Evolutionary conservation across 2,113 vertebrate genomes (phyloP), one percentile per base, ranked within the genome.

Genomic region (Aptenodytes forsteri): DNA sequence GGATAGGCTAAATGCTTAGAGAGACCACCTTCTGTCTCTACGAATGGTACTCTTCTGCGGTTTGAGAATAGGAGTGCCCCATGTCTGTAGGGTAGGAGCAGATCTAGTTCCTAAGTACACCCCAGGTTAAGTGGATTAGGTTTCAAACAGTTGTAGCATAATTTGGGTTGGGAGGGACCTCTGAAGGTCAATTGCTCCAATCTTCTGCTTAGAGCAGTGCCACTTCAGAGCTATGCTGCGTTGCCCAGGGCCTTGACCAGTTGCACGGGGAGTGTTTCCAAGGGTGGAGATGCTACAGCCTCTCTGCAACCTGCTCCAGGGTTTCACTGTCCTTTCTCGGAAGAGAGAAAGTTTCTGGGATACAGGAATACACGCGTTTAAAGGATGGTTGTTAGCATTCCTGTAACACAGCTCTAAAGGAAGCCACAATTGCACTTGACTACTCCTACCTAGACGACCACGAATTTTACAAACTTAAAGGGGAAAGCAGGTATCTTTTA

Each of bases 211-310:
- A 34, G 27, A 76, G 61, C 46, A 29, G 52, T 5, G 36, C 19
- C 11, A 1, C 27, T 65, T 73, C 34, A 30, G 27, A 54, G 34
- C 17, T 54, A 10, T 0, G 0, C 0, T 26, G 47, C 16, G 19
- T 29, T 40, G 29, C 38, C 20, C 11, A 7, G 38, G 8, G 23
- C 38, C 67, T 86, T n/a, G 25, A 14, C 8, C 52, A 10, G 18
- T 61, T 5, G 7, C 40, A 11, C 1, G 4, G 22, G 19, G 23
- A 20, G 9, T 22, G 10, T 67, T 36, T 34, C 34, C 67, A 67
- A 40, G 61, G 54, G 16, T 0, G 0, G 40, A 61, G 59, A 9
- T 40, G 36, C 10, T 18, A 30, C 50, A 59, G 15, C 27, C 20
- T 44, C 13, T 59, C 7, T 22, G 21, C 30, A 67, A 16, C 67